phyloP scores from a whole-genome alignment of 2,888 invertebrate species.

The Orthosia gracilis region DNA sequence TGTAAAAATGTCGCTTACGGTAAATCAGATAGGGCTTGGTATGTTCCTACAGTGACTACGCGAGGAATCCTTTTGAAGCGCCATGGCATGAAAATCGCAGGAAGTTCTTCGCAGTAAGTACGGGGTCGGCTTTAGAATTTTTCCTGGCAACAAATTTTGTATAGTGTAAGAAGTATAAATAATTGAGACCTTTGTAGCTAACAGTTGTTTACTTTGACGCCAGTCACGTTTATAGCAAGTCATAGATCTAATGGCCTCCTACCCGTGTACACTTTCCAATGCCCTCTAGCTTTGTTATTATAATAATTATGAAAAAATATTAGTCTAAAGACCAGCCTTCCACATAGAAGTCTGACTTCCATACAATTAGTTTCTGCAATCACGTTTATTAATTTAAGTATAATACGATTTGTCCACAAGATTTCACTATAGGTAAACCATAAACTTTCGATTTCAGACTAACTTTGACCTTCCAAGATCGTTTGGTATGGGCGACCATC shows the following conservation, averaged over 20 bases:
- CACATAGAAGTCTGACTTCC: not conserved
- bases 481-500: conserved; percentile 4
- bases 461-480: conserved; percentile 1
- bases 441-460: not conserved
- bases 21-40: no score
- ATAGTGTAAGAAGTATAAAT: not conserved
- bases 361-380: conserved; percentile 7
- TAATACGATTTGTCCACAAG: not conserved
- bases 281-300: conserved; percentile 25
- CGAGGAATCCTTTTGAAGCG: conserved; percentile 3
- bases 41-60: not conserved
- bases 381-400: not conserved
- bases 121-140: not conserved
- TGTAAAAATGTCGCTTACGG: no score
- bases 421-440: not conserved
- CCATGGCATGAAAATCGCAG: not conserved
- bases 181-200: not conserved
- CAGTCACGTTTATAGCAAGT: conserved; percentile 16
- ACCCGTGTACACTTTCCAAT: conserved; percentile 33
- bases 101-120: not conserved
- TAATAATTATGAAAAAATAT: not conserved
- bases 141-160: not conserved
- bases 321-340: conserved; percentile 11
- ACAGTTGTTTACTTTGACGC: conserved; percentile 25
- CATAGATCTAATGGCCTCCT: conserved; percentile 13